These are phyloP conservation scores for Nesogale talazaci DNA, from an alignment of 2,113 vertebrate genomes.

Conservation along the genomic window DNA sequence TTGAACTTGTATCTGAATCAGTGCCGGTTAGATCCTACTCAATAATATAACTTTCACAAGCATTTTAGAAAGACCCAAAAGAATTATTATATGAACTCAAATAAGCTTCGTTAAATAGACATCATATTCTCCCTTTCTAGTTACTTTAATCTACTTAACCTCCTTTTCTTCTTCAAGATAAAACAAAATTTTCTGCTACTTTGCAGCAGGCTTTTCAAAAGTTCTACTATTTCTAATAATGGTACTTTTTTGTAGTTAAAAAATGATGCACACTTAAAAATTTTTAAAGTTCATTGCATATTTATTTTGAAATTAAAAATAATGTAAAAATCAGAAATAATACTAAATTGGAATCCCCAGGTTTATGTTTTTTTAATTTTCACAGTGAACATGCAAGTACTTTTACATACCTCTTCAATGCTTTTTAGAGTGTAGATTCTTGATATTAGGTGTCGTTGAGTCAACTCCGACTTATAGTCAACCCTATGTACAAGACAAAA, in stretches of 20 bases:
- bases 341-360: neutral
- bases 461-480: no score
- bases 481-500: no score
- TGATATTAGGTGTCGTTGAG: no score
- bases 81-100: neutral
- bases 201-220: neutral
- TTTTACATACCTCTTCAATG: no score
- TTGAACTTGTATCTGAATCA: neutral
- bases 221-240: neutral
- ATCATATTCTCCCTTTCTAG: neutral
- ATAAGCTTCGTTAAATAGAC: neutral
- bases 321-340: neutral
- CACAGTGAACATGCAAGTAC: no score
- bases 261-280: neutral
- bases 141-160: neutral
- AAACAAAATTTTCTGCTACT: neutral
- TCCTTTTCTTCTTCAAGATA: neutral
- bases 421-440: no score
- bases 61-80: neutral
- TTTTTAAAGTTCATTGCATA: no score
- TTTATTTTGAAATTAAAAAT: neutral
- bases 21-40: neutral
- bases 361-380: no score
- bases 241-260: no score
- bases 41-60: neutral